Conservation (phyloP, 2,888 invertebrate genomes). For the Aphidoletes aphidimyza region DNA sequence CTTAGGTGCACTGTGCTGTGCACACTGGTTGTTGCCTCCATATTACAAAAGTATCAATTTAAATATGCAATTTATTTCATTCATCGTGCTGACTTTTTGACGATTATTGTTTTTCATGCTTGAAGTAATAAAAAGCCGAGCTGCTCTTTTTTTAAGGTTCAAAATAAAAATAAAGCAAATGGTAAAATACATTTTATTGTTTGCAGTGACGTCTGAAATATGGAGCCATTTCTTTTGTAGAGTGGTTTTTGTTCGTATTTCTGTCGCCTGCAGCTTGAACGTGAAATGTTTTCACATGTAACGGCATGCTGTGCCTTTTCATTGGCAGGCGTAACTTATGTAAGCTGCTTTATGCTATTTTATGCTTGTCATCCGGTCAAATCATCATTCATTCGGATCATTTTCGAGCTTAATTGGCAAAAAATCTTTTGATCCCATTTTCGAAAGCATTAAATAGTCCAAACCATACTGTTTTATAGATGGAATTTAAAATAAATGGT, state of each 20-base stretch:
- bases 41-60: background rate
- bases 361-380: slow-evolving; percentile 23
- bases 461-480: too few species aligned
- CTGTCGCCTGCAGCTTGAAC: background rate
- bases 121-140: background rate
- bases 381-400: background rate
- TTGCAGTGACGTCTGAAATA: background rate
- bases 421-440: too few species aligned
- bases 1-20: background rate
- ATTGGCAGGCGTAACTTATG: background rate
- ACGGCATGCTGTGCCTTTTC: background rate
- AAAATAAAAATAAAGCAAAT: background rate
- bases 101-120: background rate
- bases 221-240: background rate
- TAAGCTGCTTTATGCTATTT: too few species aligned
- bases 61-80: background rate
- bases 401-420: too few species aligned
- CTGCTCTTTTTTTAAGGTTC: background rate
- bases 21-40: too few species aligned
- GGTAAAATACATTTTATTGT: background rate
- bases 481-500: too few species aligned
- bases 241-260: background rate
- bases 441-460: too few species aligned
- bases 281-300: background rate
- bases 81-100: background rate